Conservation (phyloP, 2,113 vertebrate species). For the Percina caprodes region DNA sequence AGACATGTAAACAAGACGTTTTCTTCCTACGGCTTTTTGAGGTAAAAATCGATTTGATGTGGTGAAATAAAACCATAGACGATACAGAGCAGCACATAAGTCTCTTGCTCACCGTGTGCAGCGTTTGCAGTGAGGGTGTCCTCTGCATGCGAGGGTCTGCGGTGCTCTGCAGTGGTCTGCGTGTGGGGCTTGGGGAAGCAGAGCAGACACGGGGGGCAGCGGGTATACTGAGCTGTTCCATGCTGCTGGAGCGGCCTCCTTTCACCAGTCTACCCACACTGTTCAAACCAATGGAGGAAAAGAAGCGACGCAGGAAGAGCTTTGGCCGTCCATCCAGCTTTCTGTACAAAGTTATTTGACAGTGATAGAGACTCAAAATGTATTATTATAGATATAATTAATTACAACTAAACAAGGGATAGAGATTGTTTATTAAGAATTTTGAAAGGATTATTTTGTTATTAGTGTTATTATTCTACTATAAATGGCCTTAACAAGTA, state of each 20-base stretch:
- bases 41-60: neutral
- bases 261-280: slow-evolving; percentile 89
- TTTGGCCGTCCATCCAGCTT: slow-evolving; percentile 80
- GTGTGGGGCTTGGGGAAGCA: slow-evolving; percentile 74
- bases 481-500: neutral
- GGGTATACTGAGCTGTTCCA: slow-evolving; percentile 88
- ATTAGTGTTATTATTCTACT: neutral
- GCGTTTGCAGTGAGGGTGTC: slow-evolving; percentile 90
- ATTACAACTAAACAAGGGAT: neutral
- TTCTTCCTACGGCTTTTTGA: neutral
- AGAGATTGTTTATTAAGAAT: neutral
- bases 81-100: slow-evolving; percentile 18
- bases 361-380: neutral
- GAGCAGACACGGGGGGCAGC: slow-evolving; percentile 37
- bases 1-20: slow-evolving; percentile 13
- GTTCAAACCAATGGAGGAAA: slow-evolving; percentile 90
- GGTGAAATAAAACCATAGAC: slow-evolving; percentile 16
- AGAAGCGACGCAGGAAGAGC: slow-evolving; percentile 89
- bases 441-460: neutral
- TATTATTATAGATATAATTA: neutral
- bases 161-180: slow-evolving; percentile 27
- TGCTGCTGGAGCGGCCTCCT: slow-evolving; percentile 91
- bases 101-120: slow-evolving; percentile 86
- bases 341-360: slow-evolving; percentile 44
- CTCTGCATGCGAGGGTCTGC: slow-evolving; percentile 81